These are phyloP conservation scores for Dicyrtoma fusca DNA, from an alignment of 2,888 invertebrate genomes.

Conservation along the genomic window DNA sequence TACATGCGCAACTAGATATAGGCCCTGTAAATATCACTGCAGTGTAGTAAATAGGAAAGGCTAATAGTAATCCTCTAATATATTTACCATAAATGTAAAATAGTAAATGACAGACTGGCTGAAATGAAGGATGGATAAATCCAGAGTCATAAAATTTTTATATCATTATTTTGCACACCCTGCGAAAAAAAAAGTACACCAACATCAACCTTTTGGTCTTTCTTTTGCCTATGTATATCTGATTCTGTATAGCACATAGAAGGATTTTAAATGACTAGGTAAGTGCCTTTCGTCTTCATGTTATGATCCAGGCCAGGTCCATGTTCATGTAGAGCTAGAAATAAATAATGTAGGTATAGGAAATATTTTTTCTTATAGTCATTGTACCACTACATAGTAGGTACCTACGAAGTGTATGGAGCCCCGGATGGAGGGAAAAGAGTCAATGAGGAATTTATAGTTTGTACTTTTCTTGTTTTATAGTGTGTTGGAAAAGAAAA, in stretches of 20 bases:
- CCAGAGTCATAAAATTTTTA: slow-evolving; percentile 51
- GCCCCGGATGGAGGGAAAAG: slow-evolving; percentile 6
- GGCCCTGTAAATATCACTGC: no score
- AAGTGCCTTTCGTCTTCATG: slow-evolving; percentile 2
- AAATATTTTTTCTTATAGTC: not conserved
- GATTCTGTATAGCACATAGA: no score
- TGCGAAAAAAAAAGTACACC: slow-evolving; percentile 18
- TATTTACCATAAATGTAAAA: slow-evolving; percentile 4
- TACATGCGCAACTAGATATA: no score
- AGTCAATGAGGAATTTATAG: slow-evolving; percentile 26
- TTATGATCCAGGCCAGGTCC: not conserved
- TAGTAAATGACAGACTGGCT: not conserved
- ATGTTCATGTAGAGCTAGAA: not conserved
- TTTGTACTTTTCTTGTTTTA: slow-evolving; percentile 23
- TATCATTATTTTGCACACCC: slow-evolving; percentile 50
- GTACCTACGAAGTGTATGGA: not conserved
- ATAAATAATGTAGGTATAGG: no score
- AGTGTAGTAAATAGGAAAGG: not conserved
- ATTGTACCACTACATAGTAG: slow-evolving; percentile 1
- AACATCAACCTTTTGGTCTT: no score
- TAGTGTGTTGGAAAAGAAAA: slow-evolving; percentile 25
- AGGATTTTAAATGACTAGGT: no score
- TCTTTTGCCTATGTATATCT: no score
- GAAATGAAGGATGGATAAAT: slow-evolving; percentile 47
- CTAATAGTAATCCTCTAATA: not conserved